These are phyloP conservation scores for Gymnorhina tibicen DNA, from an alignment of 2,113 vertebrate species.

Conservation along the genomic window DNA sequence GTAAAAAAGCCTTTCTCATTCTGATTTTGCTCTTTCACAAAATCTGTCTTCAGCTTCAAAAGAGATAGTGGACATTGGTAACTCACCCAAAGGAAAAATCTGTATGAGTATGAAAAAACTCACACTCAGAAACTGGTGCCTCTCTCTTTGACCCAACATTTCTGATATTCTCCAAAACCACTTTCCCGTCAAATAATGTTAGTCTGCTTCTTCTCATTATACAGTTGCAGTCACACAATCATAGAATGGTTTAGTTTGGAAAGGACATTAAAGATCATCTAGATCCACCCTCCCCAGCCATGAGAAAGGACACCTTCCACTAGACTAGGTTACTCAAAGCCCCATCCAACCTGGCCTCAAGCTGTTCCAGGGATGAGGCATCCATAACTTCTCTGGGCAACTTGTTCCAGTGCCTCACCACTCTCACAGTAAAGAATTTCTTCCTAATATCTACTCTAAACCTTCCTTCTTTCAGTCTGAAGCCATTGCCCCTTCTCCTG, in stretches of 20 bases:
- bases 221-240: neutral
- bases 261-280: neutral
- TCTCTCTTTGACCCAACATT: neutral
- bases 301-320: neutral
- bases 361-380: neutral
- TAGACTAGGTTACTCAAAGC: neutral
- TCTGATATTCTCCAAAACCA: neutral
- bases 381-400: neutral
- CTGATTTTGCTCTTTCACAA: neutral
- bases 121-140: neutral
- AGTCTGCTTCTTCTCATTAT: neutral
- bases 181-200: neutral
- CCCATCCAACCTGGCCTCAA: neutral
- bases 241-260: neutral
- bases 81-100: neutral
- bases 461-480: neutral
- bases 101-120: neutral
- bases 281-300: neutral
- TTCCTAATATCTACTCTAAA: neutral
- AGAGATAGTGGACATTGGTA: neutral
- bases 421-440: neutral
- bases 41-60: neutral
- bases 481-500: neutral
- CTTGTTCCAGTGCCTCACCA: neutral
- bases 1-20: neutral